phyloP scores from a whole-genome alignment of 92 coral and sea anemone species.

The Epizoanthus rinbou region DNA sequence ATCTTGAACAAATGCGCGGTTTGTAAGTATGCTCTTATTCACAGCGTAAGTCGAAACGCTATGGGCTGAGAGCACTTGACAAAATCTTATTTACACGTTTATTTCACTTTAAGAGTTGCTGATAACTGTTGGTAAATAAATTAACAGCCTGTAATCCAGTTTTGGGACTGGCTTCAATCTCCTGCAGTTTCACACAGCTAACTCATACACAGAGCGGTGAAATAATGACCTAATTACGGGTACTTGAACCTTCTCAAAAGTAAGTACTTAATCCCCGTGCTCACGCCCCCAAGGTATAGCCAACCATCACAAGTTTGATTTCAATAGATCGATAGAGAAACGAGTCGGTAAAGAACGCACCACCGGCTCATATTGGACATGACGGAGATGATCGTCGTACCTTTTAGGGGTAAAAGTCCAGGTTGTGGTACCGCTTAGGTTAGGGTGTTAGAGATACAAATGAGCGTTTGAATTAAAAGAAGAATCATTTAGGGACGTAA shows the following conservation, averaged over 20 bases:
- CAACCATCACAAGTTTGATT: background rate
- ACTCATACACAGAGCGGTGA: constrained; percentile 8
- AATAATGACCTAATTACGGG: background rate
- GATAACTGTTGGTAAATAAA: constrained; percentile 16
- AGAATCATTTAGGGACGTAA: no score
- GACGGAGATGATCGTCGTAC: no score
- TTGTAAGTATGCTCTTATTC: background rate
- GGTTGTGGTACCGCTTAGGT: no score
- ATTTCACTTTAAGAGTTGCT: background rate
- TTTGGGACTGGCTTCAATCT: background rate
- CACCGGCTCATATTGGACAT: background rate
- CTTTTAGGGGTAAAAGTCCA: no score
- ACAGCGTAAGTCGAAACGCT: background rate
- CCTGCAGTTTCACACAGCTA: constrained; percentile 9
- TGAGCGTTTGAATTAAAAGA: no score
- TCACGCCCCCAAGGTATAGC: constrained; percentile 15
- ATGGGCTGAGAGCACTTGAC: background rate
- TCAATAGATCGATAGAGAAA: background rate
- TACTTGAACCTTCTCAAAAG: constrained; percentile 4
- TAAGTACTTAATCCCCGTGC: background rate
- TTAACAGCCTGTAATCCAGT: constrained; percentile 9
- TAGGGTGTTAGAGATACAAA: no score
- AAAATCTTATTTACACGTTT: background rate
- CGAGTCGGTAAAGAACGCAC: background rate
- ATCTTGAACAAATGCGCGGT: no score